Base-by-base conservation (phyloP, 2,113 vertebrate species). In the Hylia prasina region DNA sequence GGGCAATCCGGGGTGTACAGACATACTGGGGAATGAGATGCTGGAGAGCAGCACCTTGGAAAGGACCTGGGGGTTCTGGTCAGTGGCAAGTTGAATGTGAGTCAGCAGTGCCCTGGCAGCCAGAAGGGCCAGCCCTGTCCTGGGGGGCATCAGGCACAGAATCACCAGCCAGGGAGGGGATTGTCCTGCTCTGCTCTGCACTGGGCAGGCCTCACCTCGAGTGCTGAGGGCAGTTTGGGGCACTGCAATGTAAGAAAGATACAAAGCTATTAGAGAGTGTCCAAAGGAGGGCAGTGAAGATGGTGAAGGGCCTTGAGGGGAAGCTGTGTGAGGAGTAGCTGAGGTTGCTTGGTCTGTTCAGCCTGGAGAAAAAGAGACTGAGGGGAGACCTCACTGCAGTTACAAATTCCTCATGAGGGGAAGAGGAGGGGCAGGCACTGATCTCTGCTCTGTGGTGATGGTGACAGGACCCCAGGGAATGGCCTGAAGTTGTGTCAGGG, bases 1-100 rank as follows among this genome's bases (percentile, higher is more conserved):
- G 27, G 17, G 2, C 22, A 63, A 10, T 2, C 56, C 33, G 53
- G 56, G 4, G 25, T 31, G 39, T 16, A 35, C 0, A 0, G 56
- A 61, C 16, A 37, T 3, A 5, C 15, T 51, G 35, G 30, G 44
- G 6, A 40, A 15, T n/a, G 66, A 61, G 25, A 13, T 35, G 66
- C 12, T 60, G 65, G 44, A 69, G 4, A 23, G 11, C 65, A 82
- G 44, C 0, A 0, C 44, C 30, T 9, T 1, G 4, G 44, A 28
- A 58, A 50, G 11, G 19, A 12, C 53, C 24, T 48, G 23, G 35
- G 25, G 22, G 17, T 9, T 5, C 28, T 68, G 35, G 18, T 17
- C 5, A 4, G 5, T 3, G 9, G 6, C 4, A 27, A 39, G 5
- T 6, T 31, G 40, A 37, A 25, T 1, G 0, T 10, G 51, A 57